Base-by-base conservation (phyloP, 2,113 vertebrate genomes). In the Anser brachyrhynchus region DNA sequence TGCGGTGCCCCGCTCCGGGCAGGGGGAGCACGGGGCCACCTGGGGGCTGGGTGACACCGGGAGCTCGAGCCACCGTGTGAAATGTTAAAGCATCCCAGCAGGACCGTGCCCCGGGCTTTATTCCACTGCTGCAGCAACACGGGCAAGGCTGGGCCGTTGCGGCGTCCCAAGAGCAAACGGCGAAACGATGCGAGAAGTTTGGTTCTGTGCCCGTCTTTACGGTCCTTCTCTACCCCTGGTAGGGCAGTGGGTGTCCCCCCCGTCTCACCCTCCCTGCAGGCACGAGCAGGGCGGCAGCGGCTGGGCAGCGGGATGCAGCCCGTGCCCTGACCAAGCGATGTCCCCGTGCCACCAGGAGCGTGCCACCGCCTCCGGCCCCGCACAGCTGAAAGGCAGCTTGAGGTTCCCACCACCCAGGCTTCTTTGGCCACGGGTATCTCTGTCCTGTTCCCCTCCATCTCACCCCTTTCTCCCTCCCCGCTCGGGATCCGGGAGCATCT, bases 1-100 rank as follows among this genome's bases (percentile, higher is more conserved):
- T 33, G 17, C 8, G 2, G 26, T 3, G 66, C 20, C 87, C 73
- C 22, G 62, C 0, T 2, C 5, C 0, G 6, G 23, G 15, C 1
- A 11, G 80, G 58, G 78, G 35, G 71, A 21, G n/a, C 51, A 14
- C 0, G 1, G n/a, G 52, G 66, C 37, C 9, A 2, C 13, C n/a
- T 0, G 0, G 41, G 52, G 3, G 19, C 52, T 0, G 1, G 43
- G 49, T 51, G 66, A 15, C 3, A 1, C 22, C 9, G 41, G 44
- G 8, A 62, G 13, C 59, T n/a, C 0, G 0, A 79, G 8, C 10
- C 49, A 33, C 6, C 5, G 18, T 44, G 22, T 10, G 65, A 61
- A 71, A 67, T 52, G 37, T 58, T 31, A 41, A 44, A 62, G 49
- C 66, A 33, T 62, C 46, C 31, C 4, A 0, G 21, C 4, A 0